These are phyloP conservation scores for Limnothrissa miodon DNA, from an alignment of 2,113 vertebrate species.

Conservation along the genomic window DNA sequence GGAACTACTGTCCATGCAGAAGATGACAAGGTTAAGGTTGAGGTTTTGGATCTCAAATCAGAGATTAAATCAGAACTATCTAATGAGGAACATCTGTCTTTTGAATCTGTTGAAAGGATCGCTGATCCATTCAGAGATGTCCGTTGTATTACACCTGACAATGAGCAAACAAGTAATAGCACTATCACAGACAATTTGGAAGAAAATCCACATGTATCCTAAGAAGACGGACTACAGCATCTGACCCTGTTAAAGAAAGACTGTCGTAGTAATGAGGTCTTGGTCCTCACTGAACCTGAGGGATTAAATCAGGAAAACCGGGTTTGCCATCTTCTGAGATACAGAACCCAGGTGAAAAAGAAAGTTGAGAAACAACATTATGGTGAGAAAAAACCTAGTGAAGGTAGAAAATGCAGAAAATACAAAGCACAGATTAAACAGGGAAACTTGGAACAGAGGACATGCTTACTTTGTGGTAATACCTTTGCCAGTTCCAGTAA, in stretches of 20 bases:
- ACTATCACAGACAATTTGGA: not conserved
- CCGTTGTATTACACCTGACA: not conserved
- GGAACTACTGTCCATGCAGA: not conserved
- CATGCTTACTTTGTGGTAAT: not conserved
- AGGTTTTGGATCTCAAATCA: not conserved
- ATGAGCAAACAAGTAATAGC: not conserved
- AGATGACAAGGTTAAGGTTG: not conserved
- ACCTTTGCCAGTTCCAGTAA: not conserved
- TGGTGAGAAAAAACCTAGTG: not conserved
- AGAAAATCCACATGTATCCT: not conserved
- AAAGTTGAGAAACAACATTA: not conserved
- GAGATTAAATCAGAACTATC: not conserved
- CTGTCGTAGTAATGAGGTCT: not conserved
- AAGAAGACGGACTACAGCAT: not conserved
- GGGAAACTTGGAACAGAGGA: not conserved
- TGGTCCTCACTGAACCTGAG: not conserved
- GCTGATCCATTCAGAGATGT: not conserved
- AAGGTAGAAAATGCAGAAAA: not conserved
- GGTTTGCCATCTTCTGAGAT: not conserved
- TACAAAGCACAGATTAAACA: not conserved
- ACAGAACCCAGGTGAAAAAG: not conserved
- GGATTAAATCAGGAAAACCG: not conserved
- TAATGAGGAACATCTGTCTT: not conserved
- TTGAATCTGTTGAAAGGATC: not conserved
- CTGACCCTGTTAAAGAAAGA: not conserved